A percentile compares a stretch with the other conserved stretches of the same genome.
Evolutionary conservation across 2,888 invertebrate genomes (phyloP).

Genomic region (Diaphora mendica): DNA sequence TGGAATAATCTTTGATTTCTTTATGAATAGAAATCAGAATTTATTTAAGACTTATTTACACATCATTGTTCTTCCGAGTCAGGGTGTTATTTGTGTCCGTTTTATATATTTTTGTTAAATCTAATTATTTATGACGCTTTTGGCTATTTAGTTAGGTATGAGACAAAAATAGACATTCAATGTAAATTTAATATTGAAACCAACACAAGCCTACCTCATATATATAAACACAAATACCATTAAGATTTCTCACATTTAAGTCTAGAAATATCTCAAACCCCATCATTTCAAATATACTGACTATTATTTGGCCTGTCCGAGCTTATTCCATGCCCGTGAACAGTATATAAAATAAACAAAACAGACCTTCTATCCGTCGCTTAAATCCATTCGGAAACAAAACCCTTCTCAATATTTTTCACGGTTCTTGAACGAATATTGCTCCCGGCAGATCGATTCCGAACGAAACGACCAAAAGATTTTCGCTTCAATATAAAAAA

Average conservation of each 20-base stretch:
- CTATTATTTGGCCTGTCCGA: background rate
- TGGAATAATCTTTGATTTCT: too few species aligned
- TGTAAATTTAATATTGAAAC: background rate
- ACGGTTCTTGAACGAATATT: conserved; percentile 66
- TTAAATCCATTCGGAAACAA: conserved; percentile 61
- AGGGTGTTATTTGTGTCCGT: too few species aligned
- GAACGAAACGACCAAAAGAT: conserved; percentile 56
- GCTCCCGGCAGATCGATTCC: conserved; percentile 70
- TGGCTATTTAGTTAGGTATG: too few species aligned
- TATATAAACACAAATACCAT: too few species aligned
- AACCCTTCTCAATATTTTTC: conserved; percentile 68
- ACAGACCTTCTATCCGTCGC: conserved; percentile 36
- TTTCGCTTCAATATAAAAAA: conserved; percentile 57
- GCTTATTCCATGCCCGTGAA: conserved; percentile 14
- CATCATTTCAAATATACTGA: background rate
- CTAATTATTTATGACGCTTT: too few species aligned
- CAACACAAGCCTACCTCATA: too few species aligned
- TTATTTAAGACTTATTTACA: too few species aligned
- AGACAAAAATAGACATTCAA: too few species aligned
- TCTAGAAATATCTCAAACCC: background rate
- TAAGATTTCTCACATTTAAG: too few species aligned
- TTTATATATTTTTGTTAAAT: too few species aligned
- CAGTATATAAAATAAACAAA: conserved; percentile 45
- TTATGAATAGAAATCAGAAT: too few species aligned
- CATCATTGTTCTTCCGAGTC: too few species aligned